phyloP scores from a whole-genome alignment of 2,888 invertebrate genomes.

The Dolomedes plantarius region DNA sequence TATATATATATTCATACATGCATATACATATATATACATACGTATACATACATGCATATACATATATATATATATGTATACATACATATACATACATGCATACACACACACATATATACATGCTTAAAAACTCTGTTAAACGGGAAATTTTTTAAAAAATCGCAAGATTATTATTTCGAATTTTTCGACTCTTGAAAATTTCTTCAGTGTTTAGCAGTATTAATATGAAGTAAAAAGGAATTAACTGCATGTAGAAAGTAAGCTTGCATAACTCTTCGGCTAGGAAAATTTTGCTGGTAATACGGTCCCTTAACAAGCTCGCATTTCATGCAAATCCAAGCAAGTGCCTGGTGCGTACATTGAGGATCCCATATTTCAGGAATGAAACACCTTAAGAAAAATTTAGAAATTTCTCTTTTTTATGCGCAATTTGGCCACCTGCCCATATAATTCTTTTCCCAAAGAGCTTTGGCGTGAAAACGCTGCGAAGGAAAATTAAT shows the following conservation, averaged over 20 bases:
- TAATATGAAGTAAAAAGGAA: too few relatives aligned
- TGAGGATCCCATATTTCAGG: not conserved
- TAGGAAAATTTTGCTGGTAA: too few relatives aligned
- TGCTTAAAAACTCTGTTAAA: too few relatives aligned
- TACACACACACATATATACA: too few relatives aligned
- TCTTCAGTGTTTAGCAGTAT: too few relatives aligned
- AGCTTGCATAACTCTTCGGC: too few relatives aligned
- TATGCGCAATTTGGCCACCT: not conserved
- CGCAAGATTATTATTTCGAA: too few relatives aligned
- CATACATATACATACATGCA: too few relatives aligned
- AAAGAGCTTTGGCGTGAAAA: not conserved
- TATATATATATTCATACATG: too few relatives aligned
- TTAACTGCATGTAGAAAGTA: too few relatives aligned
- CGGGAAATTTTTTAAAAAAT: too few relatives aligned
- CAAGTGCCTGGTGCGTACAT: not conserved
- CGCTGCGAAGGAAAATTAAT: not conserved
- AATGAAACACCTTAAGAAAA: not conserved
- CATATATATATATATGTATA: not conserved
- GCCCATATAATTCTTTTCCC: constrained; percentile 1
- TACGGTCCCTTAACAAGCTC: not conserved
- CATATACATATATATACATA: not conserved
- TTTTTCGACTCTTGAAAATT: too few relatives aligned
- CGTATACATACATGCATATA: not conserved
- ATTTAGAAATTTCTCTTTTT: not conserved
- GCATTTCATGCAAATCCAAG: not conserved